These are phyloP conservation scores for Cataglyphis cursor DNA, from an alignment of 2,888 invertebrate genomes.

Conservation along the genomic window DNA sequence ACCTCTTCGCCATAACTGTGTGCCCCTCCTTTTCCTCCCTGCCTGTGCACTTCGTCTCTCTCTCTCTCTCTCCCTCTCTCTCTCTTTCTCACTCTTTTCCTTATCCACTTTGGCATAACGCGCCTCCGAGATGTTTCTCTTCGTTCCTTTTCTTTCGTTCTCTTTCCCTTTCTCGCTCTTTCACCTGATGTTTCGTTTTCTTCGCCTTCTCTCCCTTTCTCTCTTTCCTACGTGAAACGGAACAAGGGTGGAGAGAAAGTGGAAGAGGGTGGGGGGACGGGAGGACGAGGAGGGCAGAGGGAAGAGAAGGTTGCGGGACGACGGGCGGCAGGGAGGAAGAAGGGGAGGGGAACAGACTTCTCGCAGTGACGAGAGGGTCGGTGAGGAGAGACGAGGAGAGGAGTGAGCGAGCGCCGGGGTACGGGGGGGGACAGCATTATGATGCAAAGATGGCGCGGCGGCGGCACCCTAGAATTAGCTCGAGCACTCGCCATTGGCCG, in stretches of 20 bases:
- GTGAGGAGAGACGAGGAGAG: constrained; percentile 56
- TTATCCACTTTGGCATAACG: constrained; percentile 71
- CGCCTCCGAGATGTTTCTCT: constrained; percentile 75
- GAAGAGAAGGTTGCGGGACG: constrained; percentile 61
- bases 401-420: constrained; percentile 70
- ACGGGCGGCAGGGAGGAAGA: constrained; percentile 64
- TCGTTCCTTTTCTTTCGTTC: constrained; percentile 56
- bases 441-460: constrained; percentile 87
- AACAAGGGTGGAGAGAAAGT: constrained; percentile 65
- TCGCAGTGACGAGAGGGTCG: constrained; percentile 71
- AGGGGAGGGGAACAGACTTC: constrained; percentile 67
- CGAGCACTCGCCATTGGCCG: constrained; percentile 87
- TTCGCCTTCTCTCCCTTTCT: constrained; percentile 54
- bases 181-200: constrained; percentile 46
- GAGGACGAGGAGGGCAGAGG: constrained; percentile 62
- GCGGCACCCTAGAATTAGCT: constrained; percentile 87
- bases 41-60: constrained; percentile 67
- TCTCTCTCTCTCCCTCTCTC: constrained; percentile 73
- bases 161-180: constrained; percentile 47
- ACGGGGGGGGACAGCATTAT: constrained; percentile 85
- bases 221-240: constrained; percentile 56
- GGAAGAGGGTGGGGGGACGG: constrained; percentile 65
- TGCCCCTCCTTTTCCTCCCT: constrained; percentile 62
- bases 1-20: constrained; percentile 55
- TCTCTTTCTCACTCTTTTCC: constrained; percentile 72